Conservation (phyloP, 2,888 invertebrate genomes). For the Pollenia amentaria region DNA sequence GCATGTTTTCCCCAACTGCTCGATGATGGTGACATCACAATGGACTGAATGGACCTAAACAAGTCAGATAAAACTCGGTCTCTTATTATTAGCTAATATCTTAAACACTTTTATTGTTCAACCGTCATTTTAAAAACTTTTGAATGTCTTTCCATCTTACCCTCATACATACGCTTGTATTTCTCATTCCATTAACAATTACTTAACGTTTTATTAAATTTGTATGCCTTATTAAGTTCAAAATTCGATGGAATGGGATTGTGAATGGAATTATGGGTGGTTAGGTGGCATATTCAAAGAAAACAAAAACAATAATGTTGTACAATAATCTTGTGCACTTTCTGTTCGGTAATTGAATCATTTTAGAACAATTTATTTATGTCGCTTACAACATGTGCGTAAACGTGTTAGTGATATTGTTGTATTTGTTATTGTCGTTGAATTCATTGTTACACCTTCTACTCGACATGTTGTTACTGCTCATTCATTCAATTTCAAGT, state of each 20-base stretch:
- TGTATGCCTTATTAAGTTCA: constrained; percentile 60
- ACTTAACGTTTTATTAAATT: constrained; percentile 68
- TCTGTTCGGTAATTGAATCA: constrained; percentile 75
- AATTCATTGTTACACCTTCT: constrained; percentile 39
- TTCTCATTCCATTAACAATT: constrained; percentile 32
- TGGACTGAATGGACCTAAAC: no score
- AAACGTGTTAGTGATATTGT: constrained; percentile 67
- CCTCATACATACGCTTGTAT: background rate
- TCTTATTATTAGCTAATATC: no score
- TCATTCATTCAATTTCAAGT: constrained; percentile 15
- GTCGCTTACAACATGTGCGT: constrained; percentile 73
- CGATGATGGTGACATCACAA: no score
- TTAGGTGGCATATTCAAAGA: background rate
- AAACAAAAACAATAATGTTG: constrained; percentile 41
- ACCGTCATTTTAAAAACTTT: background rate
- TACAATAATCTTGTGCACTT: constrained; percentile 60
- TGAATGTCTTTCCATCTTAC: background rate
- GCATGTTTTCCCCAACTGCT: no score
- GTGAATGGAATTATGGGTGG: background rate
- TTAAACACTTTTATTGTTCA: no score
- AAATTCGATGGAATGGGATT: constrained; percentile 8
- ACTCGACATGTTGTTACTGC: background rate
- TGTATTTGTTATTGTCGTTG: constrained; percentile 61
- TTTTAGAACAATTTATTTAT: constrained; percentile 76
- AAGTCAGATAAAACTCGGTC: no score